Percentiles rank a stretch among this genome's conserved stretches.
Evolutionary conservation across 2,113 vertebrate genomes (phyloP).

Genomic region (Oriolus oriolus): DNA sequence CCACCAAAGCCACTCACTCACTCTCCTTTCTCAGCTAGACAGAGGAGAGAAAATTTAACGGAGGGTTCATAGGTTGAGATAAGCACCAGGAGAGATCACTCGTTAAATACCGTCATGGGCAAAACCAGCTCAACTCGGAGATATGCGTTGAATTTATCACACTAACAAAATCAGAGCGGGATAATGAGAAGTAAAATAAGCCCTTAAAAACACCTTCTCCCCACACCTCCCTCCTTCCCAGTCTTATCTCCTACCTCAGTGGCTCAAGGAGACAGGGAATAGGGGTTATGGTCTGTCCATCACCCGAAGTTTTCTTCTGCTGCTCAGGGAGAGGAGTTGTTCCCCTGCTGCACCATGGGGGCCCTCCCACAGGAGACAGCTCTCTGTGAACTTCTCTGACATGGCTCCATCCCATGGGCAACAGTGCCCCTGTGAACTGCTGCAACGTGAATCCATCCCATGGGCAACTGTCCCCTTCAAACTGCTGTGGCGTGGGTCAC

Average conservation of each 20-base stretch:
- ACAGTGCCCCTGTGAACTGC: not conserved
- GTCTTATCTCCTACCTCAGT: not conserved
- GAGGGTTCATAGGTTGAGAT: not conserved
- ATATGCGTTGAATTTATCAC: not conserved
- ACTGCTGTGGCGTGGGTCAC: rapidly evolving
- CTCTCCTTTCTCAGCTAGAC: not conserved
- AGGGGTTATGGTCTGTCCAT: not conserved
- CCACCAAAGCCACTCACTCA: not conserved
- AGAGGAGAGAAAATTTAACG: not conserved
- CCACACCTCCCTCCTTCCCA: not conserved
- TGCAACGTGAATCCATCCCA: rapidly evolving
- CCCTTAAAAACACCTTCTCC: not conserved
- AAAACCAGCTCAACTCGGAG: not conserved
- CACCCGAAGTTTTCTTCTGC: not conserved
- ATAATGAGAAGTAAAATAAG: not conserved
- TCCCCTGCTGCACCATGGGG: rapidly evolving
- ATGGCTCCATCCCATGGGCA: rapidly evolving
- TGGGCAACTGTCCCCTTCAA: rapidly evolving
- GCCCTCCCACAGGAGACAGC: not conserved
- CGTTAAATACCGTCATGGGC: rapidly evolving
- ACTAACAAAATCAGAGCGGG: not conserved
- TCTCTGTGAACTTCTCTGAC: not conserved
- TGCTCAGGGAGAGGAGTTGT: not conserved
- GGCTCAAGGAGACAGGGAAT: rapidly evolving
- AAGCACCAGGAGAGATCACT: not conserved